These are phyloP conservation scores for Triplophysa rosa DNA, from an alignment of 2,113 vertebrate genomes.

Conservation along the genomic window DNA sequence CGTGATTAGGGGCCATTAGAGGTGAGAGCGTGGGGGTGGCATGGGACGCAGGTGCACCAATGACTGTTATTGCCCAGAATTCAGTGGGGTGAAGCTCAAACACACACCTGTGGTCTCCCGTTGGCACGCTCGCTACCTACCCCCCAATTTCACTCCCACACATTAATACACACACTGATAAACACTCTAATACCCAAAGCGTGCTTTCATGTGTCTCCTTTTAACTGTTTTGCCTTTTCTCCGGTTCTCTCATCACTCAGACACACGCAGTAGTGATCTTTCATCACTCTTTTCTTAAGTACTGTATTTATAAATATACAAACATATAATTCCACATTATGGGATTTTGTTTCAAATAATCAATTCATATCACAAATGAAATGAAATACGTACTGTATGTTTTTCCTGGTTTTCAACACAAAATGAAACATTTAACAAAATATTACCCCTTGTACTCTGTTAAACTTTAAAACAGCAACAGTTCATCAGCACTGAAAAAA, in stretches of 20 bases:
- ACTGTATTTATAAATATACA: neutral
- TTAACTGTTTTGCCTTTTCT: neutral
- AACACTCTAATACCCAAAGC: constrained; percentile 51
- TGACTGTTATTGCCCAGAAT: constrained; percentile 77
- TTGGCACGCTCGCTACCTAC: constrained; percentile 53
- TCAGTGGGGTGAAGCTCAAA: constrained; percentile 60
- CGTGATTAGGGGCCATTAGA: constrained; percentile 80
- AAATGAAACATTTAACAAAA: too few relatives aligned
- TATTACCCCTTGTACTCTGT: too few relatives aligned
- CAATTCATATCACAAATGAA: neutral
- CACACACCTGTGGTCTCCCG: constrained; percentile 77
- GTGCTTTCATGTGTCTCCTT: neutral
- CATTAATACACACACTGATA: constrained; percentile 58
- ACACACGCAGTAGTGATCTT: neutral
- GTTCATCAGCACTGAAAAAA: too few relatives aligned
- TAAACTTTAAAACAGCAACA: too few relatives aligned
- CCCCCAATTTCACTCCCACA: constrained; percentile 43
- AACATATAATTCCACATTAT: neutral
- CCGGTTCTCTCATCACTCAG: neutral
- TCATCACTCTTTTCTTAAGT: neutral
- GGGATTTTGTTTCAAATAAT: neutral
- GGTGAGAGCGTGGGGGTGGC: constrained; percentile 65
- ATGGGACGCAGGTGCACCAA: constrained; percentile 72
- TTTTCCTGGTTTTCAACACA: too few relatives aligned
- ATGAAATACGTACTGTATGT: too few relatives aligned